These are phyloP conservation scores for Uropetala carovei DNA, from an alignment of 2,888 invertebrate genomes.

Conservation along the genomic window DNA sequence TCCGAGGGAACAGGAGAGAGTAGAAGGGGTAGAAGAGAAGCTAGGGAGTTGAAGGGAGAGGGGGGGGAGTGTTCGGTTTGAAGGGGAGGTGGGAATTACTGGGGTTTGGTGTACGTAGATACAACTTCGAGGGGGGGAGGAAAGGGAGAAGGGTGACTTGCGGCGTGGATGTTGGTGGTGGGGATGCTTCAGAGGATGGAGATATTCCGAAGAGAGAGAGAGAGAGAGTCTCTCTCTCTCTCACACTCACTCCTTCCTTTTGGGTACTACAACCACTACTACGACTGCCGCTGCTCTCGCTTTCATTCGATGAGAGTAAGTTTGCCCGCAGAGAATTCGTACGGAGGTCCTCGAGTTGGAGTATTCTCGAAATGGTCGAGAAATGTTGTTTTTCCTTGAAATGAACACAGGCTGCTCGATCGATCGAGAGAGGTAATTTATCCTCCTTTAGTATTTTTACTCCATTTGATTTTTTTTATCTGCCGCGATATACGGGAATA, in stretches of 20 bases:
- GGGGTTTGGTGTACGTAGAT: too few species aligned
- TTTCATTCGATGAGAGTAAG: constrained; percentile 50
- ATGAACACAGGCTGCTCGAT: background rate
- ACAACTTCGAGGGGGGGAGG: constrained; percentile 68
- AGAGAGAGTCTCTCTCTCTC: constrained; percentile 70
- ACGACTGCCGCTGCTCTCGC: constrained; percentile 35
- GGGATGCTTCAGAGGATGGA: background rate
- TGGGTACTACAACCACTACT: constrained; percentile 18
- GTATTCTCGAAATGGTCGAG: constrained; percentile 34
- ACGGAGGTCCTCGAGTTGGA: constrained; percentile 43
- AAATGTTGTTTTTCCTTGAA: background rate
- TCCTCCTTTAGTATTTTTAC: background rate
- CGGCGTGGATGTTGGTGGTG: background rate
- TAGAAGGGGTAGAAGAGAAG: constrained; percentile 67
- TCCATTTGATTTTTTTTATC: background rate
- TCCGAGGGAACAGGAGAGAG: constrained; percentile 67
- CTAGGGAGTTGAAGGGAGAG: constrained; percentile 67
- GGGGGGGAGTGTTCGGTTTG: constrained; percentile 66
- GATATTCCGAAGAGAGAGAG: constrained; percentile 62
- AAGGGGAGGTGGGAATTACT: background rate
- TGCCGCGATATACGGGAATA: too few species aligned
- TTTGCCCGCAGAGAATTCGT: constrained; percentile 59
- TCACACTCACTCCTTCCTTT: constrained; percentile 28
- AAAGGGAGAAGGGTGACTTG: constrained; percentile 66
- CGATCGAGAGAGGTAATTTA: background rate